A percentile compares a stretch with the other conserved stretches of the same genome.
Evolutionary conservation across 2,888 invertebrate genomes (phyloP).

Genomic region (Galerucella calmariensis): DNA sequence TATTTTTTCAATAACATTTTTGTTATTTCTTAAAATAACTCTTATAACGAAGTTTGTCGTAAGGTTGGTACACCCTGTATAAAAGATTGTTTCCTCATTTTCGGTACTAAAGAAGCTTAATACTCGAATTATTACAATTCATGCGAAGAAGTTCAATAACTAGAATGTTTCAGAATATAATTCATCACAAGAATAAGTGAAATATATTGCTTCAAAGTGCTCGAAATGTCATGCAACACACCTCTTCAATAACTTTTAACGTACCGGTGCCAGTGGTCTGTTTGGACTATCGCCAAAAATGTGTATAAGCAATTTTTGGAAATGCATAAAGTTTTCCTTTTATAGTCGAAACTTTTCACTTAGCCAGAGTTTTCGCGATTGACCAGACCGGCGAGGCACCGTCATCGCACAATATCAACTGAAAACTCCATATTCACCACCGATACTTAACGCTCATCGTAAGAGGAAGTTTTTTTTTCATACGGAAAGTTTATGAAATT

Average conservation of each 20-base stretch:
- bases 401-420: slow-evolving; percentile 15
- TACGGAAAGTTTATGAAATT: slow-evolving; percentile 18
- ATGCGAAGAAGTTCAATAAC: too few species aligned
- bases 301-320: background rate
- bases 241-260: slow-evolving; percentile 1
- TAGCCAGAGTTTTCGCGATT: slow-evolving; percentile 15
- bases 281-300: slow-evolving; percentile 7
- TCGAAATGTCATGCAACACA: background rate
- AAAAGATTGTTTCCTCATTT: too few species aligned
- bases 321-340: slow-evolving; percentile 6
- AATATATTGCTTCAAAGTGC: background rate
- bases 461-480: background rate
- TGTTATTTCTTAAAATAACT: too few species aligned
- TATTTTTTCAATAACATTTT: too few species aligned
- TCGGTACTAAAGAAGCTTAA: too few species aligned
- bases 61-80: too few species aligned
- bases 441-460: slow-evolving; percentile 5
- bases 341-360: slow-evolving; percentile 19
- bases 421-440: slow-evolving; percentile 15
- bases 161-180: background rate
- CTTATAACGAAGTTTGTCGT: too few species aligned
- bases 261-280: slow-evolving; percentile 1
- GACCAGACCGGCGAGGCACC: slow-evolving; percentile 15
- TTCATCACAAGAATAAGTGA: background rate
- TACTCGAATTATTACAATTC: too few species aligned